Percentiles rank a stretch among this genome's conserved stretches.
Evolutionary conservation across 2,797 vertebrate species (phyloP).

Genomic region (Gymnopithys bicolor): DNA sequence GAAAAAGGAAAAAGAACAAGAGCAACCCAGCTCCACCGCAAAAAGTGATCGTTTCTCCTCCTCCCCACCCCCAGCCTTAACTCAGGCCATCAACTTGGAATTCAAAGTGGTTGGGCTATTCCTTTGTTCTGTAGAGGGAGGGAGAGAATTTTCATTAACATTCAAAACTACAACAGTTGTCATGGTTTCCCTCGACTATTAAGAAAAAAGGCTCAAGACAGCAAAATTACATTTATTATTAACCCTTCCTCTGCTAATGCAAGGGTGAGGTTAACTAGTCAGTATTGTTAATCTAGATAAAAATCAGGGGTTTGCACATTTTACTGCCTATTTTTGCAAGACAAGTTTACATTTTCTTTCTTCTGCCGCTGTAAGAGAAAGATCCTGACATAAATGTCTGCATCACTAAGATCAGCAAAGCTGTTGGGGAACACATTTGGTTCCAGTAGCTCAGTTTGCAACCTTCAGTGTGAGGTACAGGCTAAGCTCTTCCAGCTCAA

Average conservation of each 20-base stretch:
- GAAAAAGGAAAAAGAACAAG: no score
- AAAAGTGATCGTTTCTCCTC: no score
- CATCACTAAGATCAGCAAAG: background rate
- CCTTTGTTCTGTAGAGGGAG: no score
- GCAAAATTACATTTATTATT: background rate
- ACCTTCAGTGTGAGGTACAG: fast-evolving
- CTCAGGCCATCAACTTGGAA: no score
- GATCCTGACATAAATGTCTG: background rate
- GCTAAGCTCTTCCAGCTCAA: background rate
- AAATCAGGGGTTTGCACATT: background rate
- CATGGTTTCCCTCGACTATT: background rate
- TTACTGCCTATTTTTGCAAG: background rate
- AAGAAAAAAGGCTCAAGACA: background rate
- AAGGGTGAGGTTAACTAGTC: background rate
- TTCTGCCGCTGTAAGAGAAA: background rate
- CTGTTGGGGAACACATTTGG: background rate
- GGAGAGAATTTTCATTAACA: no score
- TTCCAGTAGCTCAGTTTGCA: fast-evolving
- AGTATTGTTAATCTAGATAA: background rate
- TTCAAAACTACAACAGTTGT: no score
- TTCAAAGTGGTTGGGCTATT: no score
- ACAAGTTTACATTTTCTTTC: background rate
- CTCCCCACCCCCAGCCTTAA: no score
- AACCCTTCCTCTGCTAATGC: background rate
- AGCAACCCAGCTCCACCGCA: no score